Evolutionary conservation across 2,113 vertebrate species (phyloP).

Genomic region (Psilopsiagon aurifrons): DNA sequence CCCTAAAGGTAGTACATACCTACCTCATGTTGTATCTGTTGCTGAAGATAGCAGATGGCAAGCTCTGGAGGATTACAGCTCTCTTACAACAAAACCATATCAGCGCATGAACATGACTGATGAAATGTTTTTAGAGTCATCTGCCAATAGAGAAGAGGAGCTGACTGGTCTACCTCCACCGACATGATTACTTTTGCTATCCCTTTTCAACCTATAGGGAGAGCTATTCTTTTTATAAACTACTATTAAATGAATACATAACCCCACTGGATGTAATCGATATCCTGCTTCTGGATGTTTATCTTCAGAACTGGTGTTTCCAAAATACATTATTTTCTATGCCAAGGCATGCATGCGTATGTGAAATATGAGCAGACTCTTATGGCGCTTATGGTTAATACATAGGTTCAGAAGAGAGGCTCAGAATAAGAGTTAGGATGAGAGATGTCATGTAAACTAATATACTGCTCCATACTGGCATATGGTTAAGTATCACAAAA

Average conservation of each 20-base stretch:
- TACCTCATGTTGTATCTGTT: neutral
- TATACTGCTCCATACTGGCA: neutral
- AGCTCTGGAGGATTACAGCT: conserved; percentile 23
- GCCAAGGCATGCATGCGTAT: rapidly evolving
- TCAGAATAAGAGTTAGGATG: neutral
- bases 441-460: neutral
- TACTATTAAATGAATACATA: rapidly evolving
- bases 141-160: conserved; percentile 5
- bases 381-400: rapidly evolving
- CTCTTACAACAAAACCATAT: conserved; percentile 3
- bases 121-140: conserved; percentile 30
- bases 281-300: neutral
- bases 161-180: neutral
- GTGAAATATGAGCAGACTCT: neutral
- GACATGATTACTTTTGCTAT: neutral
- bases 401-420: neutral
- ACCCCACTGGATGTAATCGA: rapidly evolving
- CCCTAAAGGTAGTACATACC: neutral
- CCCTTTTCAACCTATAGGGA: neutral
- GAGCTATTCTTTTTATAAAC: neutral
- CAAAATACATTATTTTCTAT: neutral
- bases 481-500: neutral
- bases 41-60: conserved; percentile 13
- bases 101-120: neutral
- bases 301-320: neutral